A percentile compares a stretch with the other conserved stretches of the same genome.
Evolutionary conservation across 2,797 vertebrate species (phyloP).

Genomic region (Melanotaenia nigrans): DNA sequence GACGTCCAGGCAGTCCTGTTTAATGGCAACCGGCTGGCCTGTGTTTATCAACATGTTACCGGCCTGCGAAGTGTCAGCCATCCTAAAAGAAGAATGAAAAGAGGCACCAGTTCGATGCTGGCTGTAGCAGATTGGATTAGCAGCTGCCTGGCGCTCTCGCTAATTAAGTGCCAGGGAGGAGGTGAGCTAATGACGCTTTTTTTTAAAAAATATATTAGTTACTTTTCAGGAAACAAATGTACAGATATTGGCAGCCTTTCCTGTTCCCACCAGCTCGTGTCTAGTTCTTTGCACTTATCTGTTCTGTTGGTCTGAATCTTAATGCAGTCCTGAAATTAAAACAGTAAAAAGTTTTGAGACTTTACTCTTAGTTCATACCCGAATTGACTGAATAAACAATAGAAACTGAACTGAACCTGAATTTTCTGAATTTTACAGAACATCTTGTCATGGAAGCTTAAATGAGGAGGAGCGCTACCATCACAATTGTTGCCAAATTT

Average conservation of each 20-base stretch:
- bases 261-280: constrained; percentile 1
- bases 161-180: constrained; percentile 39
- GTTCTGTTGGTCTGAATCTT: neutral
- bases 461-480: too few species aligned
- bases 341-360: too few species aligned
- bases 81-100: constrained; percentile 24
- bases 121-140: constrained; percentile 52
- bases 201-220: constrained; percentile 13
- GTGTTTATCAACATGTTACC: constrained; percentile 24
- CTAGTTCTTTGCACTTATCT: neutral
- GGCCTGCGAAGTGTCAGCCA: constrained; percentile 20
- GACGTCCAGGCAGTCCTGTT: neutral
- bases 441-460: too few species aligned
- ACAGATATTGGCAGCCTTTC: neutral
- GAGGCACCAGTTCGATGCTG: constrained; percentile 7
- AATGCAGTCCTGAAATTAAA: too few species aligned
- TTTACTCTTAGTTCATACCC: too few species aligned
- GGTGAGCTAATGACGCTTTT: constrained; percentile 1
- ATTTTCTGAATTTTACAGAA: too few species aligned
- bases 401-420: neutral
- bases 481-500: too few species aligned
- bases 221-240: constrained; percentile 33
- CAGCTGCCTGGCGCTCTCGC: constrained; percentile 26
- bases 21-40: constrained; percentile 51
- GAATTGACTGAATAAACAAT: neutral